Evolutionary conservation across 2,113 vertebrate genomes (phyloP).

Genomic region (Chaetura pelagica): DNA sequence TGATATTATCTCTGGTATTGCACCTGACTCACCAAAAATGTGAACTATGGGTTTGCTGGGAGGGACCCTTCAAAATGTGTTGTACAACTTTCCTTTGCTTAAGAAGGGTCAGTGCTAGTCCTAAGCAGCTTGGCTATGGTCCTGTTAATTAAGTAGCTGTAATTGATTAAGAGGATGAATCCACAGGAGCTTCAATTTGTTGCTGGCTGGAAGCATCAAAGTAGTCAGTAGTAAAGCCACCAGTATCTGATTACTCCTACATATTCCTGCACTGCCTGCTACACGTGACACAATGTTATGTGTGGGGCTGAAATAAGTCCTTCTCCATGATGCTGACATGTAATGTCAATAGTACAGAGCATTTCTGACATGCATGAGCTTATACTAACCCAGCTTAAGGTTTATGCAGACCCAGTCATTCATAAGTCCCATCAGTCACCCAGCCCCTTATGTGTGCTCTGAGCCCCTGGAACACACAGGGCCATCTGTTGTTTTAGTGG

Average conservation of each 20-base stretch:
- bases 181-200: conserved; percentile 5
- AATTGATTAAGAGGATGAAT: conserved; percentile 50
- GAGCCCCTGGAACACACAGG: conserved; percentile 22
- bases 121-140: conserved; percentile 33
- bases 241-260: conserved; percentile 9
- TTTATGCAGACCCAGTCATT: conserved; percentile 52
- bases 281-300: not conserved
- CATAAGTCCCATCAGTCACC: conserved; percentile 37
- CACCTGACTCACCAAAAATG: not conserved
- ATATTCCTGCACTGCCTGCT: not conserved
- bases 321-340: not conserved
- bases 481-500: conserved; percentile 63
- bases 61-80: conserved; percentile 2
- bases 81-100: conserved; percentile 19
- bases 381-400: conserved; percentile 62
- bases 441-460: not conserved
- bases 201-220: conserved; percentile 21
- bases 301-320: not conserved
- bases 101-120: conserved; percentile 13
- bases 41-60: not conserved
- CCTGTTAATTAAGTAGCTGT: conserved; percentile 50
- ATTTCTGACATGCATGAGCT: conserved; percentile 33
- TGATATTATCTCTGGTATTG: not conserved
- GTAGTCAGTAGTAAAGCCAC: conserved; percentile 2
- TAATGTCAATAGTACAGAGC: conserved; percentile 21